Base-by-base conservation (phyloP, 1,140 invertebrate genomes). In the Leptopilina clavipes region DNA sequence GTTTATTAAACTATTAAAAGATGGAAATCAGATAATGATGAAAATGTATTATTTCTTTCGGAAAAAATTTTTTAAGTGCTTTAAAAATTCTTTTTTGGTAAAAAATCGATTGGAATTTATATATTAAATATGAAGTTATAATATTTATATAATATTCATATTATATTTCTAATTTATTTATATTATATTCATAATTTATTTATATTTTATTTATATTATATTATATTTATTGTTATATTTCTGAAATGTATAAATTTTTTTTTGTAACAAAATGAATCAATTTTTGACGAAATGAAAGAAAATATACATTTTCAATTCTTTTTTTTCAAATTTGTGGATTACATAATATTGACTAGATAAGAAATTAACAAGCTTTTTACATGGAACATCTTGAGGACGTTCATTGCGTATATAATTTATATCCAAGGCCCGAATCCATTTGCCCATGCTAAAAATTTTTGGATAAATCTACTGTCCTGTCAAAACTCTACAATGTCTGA, bases 361-460 rank as follows among this genome's bases (percentile, higher is more conserved):
- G 25, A 31, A 65, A n/a, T 65, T 65, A 31, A 65, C 22, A 65
- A 65, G 59, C 59, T 65, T 65, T 65, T 65, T 65, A 65, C 59
- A 65, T 3, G n/a, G 25, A 65, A 65, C 59, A 31, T 65, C 7
- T 31, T 65, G 59, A 31, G 25, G 25, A 65, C 25, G 59, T 65
- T 65, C 59, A 25, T 37, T 65, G 59, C 59, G 59, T 79, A 25
- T 40, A 7, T 40, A 40, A 2, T 31, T 40, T 9, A 40, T 73
- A 79, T 81, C 73, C 77, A 81, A 81, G 80, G 71, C 77, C 80
- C 76, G 77, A 79, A n/a, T 78, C 76, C 80, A 79, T 52, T 52
- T 52, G 25, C 59, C 59, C 59, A 65, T 71, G 70, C 70, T 45
- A 12, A 43, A 17, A 11, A n/a, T 9, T 71, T 71, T 70, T 70